Conservation (phyloP, 2,888 invertebrate species). For the Lochmaea capreae region DNA sequence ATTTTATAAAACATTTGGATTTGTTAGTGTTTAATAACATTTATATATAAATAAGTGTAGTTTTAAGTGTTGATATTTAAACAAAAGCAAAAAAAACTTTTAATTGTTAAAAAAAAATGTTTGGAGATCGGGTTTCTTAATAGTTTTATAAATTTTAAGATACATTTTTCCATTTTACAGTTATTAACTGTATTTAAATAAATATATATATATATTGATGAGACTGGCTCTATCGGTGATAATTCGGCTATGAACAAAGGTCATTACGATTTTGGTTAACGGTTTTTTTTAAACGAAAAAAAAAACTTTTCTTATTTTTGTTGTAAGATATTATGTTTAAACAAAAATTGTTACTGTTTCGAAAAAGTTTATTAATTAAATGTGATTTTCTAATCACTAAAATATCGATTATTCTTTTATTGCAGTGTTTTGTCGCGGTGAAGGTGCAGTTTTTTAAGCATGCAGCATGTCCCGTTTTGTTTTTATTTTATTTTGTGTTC, state of each 20-base stretch:
- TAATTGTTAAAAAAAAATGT: conserved; percentile 51
- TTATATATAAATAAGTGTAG: conserved; percentile 45
- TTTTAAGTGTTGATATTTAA: conserved; percentile 60
- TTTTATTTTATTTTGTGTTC: too few species aligned
- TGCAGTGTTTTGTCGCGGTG: conserved; percentile 44
- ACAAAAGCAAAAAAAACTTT: conserved; percentile 25
- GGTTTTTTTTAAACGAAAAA: conserved; percentile 18
- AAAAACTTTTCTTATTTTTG: conserved; percentile 26
- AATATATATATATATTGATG: conserved; percentile 27
- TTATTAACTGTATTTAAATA: conserved; percentile 44
- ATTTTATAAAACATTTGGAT: conserved; percentile 52
- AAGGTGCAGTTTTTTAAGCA: conserved; percentile 41
- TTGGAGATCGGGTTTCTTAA: conserved; percentile 49
- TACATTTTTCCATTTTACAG: conserved; percentile 44
- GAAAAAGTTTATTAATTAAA: conserved; percentile 41
- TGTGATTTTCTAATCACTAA: conserved; percentile 32
- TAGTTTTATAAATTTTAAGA: conserved; percentile 52
- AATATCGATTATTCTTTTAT: conserved; percentile 39
- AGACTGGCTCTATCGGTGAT: conserved; percentile 47
- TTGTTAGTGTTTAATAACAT: conserved; percentile 51
- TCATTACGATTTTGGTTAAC: conserved; percentile 48
- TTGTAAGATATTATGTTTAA: conserved; percentile 27
- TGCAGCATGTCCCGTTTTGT: too few species aligned
- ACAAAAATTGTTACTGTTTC: conserved; percentile 38
- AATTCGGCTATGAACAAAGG: conserved; percentile 49